Evolutionary conservation across 2,797 vertebrate species (phyloP), one percentile per base, ranked within the genome.

Genomic region (Brachyrhaphis roseni): DNA sequence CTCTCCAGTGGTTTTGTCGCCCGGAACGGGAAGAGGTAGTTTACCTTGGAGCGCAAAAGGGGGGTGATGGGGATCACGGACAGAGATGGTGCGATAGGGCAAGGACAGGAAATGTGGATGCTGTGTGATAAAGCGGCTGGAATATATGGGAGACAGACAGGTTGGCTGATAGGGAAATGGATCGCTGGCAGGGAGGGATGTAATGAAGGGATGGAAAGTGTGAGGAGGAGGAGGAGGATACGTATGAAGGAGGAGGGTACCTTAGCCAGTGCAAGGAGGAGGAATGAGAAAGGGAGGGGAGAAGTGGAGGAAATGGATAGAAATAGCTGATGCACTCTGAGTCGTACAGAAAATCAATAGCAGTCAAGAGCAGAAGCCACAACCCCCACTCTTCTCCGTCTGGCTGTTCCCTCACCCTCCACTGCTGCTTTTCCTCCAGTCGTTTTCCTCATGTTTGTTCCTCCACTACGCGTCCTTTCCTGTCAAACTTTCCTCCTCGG

Each of bases 271-370:
- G 87, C 68, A 43, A 68, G 49, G 62, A 74, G 82, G 57, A 16
- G 75, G 74, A 80, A 76, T 72, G 81, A 79, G 87, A 81, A 79
- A 77, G 81, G 88, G 81, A 87, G 83, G 86, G 49, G 84, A 83
- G 88, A 87, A 87, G 91, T 91, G 91, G 89, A 92, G 93, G 94
- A 95, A 95, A 95, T 94, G 91, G 94, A 94, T 94, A 92, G 95
- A 95, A 95, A 95, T 95, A 94, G 94, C 95, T 94, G 94, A 95
- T 95, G 95, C 93, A 93, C 94, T 95, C 94, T 89, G 88, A 93
- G 91, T 93, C 94, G 93, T 93, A 88, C 92, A 94, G 94, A 94
- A 95, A 96, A 96, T 96, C 96, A 93, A 96, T 96, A 95, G 82
- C 89, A 91, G 94, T 92, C 91, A 92, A 94, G 92, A 94, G 89